These are phyloP conservation scores for Chymomyza costata DNA, from an alignment of 1,140 invertebrate genomes.

Conservation along the genomic window DNA sequence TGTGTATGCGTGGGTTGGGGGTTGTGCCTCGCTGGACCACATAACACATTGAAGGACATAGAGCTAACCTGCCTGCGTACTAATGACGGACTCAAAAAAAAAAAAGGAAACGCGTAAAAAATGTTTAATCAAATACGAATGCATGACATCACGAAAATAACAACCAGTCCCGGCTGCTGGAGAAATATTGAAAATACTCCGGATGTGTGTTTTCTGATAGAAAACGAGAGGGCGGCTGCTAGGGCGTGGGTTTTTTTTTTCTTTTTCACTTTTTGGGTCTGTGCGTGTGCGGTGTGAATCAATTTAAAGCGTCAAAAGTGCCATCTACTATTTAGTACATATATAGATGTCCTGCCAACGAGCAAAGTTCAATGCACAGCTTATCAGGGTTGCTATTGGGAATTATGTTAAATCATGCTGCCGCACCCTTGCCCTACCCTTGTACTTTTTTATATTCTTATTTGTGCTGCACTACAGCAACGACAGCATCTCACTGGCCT, in stretches of 20 bases:
- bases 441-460: conserved; percentile 1
- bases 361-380: conserved; percentile 30
- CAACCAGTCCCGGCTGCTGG: conserved; percentile 11
- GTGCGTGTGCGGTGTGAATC: conserved; percentile 63
- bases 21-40: conserved; percentile 43
- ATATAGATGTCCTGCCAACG: conserved; percentile 39
- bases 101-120: conserved; percentile 67
- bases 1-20: conserved; percentile 12
- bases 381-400: conserved; percentile 9
- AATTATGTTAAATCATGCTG: conserved; percentile 62
- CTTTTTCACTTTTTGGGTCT: no score
- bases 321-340: conserved; percentile 38
- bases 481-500: conserved; percentile 21
- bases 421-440: conserved; percentile 46
- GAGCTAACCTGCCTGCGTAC: conserved; percentile 35
- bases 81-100: conserved; percentile 45
- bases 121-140: conserved; percentile 69
- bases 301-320: conserved; percentile 70
- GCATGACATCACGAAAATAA: conserved; percentile 63
- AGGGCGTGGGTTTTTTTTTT: no score
- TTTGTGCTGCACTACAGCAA: conserved; percentile 25
- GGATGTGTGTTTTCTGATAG: not conserved
- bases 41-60: conserved; percentile 31
- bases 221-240: conserved; percentile 23
- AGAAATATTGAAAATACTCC: not conserved